Percentiles rank a stretch among this genome's conserved stretches.
Evolutionary conservation across 1,140 invertebrate genomes (phyloP).

Genomic region (Megalopta genalis): DNA sequence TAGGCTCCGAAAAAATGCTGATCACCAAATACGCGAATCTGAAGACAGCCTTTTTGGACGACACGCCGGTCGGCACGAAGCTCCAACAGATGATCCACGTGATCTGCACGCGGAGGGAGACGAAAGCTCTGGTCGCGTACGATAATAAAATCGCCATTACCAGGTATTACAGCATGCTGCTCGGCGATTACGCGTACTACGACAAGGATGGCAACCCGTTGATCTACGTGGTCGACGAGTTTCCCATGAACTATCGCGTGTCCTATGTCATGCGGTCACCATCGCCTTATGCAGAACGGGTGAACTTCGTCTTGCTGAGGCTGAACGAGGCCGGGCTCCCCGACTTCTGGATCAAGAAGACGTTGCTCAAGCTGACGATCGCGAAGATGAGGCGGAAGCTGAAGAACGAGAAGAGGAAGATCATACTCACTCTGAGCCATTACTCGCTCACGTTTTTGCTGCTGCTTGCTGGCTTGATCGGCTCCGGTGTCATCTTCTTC

Average conservation of each 20-base stretch:
- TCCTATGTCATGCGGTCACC: conserved; percentile 52
- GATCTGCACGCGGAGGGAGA: conserved; percentile 5
- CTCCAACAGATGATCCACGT: conserved; percentile 17
- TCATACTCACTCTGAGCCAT: conserved; percentile 57
- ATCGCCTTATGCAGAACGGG: conserved; percentile 58
- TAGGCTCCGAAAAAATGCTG: conserved; percentile 51
- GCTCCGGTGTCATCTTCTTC: conserved; percentile 48
- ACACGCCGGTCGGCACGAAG: conserved; percentile 20
- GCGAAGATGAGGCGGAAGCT: conserved; percentile 8
- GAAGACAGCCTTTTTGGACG: conserved; percentile 47
- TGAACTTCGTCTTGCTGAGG: conserved; percentile 56
- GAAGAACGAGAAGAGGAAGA: not conserved
- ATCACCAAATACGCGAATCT: conserved; percentile 68
- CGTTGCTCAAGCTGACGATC: conserved; percentile 6
- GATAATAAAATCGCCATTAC: conserved; percentile 14
- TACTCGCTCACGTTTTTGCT: conserved; percentile 59
- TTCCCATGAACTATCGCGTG: conserved; percentile 51
- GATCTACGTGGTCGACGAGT: conserved; percentile 66
- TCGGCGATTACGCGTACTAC: conserved; percentile 48
- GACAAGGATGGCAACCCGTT: conserved; percentile 54
- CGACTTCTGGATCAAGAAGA: conserved; percentile 52
- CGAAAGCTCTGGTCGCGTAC: conserved; percentile 27
- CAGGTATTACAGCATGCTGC: conserved; percentile 28
- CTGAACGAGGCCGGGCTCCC: conserved; percentile 56
- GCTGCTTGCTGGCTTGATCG: conserved; percentile 44